phyloP scores from a whole-genome alignment of 2,888 invertebrate genomes.

The Drosophila koepferae region DNA sequence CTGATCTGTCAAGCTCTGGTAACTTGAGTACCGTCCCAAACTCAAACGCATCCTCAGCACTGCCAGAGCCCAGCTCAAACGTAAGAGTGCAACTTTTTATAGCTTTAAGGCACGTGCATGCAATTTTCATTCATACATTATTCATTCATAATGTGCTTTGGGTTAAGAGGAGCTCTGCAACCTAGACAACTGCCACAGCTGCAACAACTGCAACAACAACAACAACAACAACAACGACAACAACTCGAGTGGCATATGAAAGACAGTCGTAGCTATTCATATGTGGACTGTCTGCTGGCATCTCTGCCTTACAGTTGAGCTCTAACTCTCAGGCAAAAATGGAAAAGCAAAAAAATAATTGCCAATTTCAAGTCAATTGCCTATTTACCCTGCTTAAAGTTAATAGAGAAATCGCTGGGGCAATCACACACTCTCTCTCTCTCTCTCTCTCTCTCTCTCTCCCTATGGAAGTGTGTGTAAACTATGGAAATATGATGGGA shows the following conservation, averaged over 20 bases:
- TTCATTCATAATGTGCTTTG: constrained; percentile 80
- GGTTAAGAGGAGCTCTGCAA: constrained; percentile 51
- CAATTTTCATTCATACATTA: constrained; percentile 84
- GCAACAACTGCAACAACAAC: constrained; percentile 14
- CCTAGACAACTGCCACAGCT: constrained; percentile 42
- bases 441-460: neutral
- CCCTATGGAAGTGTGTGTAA: constrained; percentile 26
- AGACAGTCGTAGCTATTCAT: constrained; percentile 55
- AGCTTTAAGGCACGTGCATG: constrained; percentile 82
- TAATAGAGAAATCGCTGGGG: constrained; percentile 79
- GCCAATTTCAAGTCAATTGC: constrained; percentile 82
- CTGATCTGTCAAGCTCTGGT: constrained; percentile 51
- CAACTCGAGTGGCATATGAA: constrained; percentile 35
- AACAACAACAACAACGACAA: constrained; percentile 28
- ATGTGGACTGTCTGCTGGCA: constrained; percentile 50
- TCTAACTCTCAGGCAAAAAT: constrained; percentile 31
- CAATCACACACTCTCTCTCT: constrained; percentile 51
- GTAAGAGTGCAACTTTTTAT: constrained; percentile 74
- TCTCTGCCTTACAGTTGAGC: constrained; percentile 40
- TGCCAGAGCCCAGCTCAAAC: constrained; percentile 16
- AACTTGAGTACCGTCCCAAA: constrained; percentile 43
- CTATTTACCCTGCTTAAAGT: constrained; percentile 80
- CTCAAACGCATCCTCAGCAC: constrained; percentile 48
- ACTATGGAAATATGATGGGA: constrained; percentile 43
- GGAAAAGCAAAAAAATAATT: constrained; percentile 69